Conservation (phyloP, 2,888 invertebrate genomes). For the Melinopterus prodromus region DNA sequence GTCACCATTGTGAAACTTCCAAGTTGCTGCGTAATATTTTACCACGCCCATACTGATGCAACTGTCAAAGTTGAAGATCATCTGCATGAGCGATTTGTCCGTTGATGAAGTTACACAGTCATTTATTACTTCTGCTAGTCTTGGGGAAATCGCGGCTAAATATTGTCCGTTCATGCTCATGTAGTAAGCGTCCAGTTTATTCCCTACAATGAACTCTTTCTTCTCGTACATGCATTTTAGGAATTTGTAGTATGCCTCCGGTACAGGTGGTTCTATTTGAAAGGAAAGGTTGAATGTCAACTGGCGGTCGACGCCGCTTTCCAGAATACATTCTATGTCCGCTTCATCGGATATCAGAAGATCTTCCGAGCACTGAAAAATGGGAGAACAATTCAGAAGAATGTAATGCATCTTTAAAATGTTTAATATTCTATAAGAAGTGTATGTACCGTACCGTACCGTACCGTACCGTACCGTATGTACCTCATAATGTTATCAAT, state of each 20-base stretch:
- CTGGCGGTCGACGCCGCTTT: conserved; percentile 4
- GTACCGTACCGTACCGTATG: too few relatives aligned
- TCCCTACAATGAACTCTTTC: conserved; percentile 18
- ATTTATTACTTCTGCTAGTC: conserved; percentile 15
- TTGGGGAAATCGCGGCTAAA: neutral
- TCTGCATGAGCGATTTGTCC: neutral
- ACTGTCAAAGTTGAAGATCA: conserved; percentile 18
- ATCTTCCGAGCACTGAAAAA: neutral
- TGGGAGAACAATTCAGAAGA: too few relatives aligned
- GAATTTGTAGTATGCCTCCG: conserved; percentile 8
- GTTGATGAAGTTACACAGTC: conserved; percentile 18
- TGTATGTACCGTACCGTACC: too few relatives aligned
- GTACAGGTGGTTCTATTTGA: neutral
- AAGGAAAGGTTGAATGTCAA: conserved; percentile 11
- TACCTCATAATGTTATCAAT: too few relatives aligned
- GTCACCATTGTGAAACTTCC: neutral
- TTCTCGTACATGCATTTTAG: conserved; percentile 20
- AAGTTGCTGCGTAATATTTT: neutral
- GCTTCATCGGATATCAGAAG: conserved; percentile 7
- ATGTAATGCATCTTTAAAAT: too few relatives aligned
- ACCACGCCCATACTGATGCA: conserved; percentile 11
- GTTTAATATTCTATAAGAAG: too few relatives aligned
- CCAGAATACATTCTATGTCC: neutral
- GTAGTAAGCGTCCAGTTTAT: conserved; percentile 11
- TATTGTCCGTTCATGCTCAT: conserved; percentile 15